phyloP scores from a whole-genome alignment of 37 sponge, comb jelly and placozoan species.

The Axinella damicornis region DNA sequence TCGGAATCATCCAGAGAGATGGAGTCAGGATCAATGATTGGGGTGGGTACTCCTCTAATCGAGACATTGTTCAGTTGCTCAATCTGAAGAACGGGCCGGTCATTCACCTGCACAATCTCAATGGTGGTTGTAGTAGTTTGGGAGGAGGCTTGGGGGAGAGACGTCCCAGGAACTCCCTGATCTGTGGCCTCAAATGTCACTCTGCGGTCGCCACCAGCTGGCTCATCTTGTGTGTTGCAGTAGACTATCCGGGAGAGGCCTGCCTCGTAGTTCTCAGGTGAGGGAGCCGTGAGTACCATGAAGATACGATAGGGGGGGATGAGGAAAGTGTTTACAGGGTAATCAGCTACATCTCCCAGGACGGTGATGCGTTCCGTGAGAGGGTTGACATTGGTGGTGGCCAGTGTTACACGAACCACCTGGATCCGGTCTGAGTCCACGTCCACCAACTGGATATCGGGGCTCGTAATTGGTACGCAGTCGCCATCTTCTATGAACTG shows the following conservation, averaged over 20 bases:
- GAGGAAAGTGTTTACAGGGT: not conserved
- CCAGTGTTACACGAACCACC: not conserved
- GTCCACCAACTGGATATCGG: constrained; percentile 36
- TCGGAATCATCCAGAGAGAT: constrained; percentile 66
- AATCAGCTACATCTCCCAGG: not conserved
- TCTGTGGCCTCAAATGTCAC: constrained; percentile 41
- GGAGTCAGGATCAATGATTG: constrained; percentile 46
- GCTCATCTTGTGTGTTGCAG: constrained; percentile 78
- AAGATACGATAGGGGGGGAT: not conserved
- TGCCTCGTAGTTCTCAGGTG: not conserved
- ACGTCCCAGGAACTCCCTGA: not conserved
- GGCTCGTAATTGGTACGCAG: constrained; percentile 24
- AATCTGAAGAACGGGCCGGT: constrained; percentile 52
- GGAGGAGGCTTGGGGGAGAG: not conserved
- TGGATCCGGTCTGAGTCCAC: constrained; percentile 23
- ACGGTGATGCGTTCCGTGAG: not conserved
- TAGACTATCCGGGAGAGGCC: constrained; percentile 38
- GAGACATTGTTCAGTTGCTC: constrained; percentile 36
- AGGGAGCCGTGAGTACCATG: not conserved
- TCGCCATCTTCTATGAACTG: constrained; percentile 64
- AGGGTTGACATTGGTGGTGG: not conserved
- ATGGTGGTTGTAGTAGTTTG: constrained; percentile 12
- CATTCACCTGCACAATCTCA: constrained; percentile 57
- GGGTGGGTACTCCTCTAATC: constrained; percentile 49
- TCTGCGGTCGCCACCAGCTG: constrained; percentile 39